Base-by-base conservation (phyloP, 2,113 vertebrate genomes). In the Forbesichthys agassizii region DNA sequence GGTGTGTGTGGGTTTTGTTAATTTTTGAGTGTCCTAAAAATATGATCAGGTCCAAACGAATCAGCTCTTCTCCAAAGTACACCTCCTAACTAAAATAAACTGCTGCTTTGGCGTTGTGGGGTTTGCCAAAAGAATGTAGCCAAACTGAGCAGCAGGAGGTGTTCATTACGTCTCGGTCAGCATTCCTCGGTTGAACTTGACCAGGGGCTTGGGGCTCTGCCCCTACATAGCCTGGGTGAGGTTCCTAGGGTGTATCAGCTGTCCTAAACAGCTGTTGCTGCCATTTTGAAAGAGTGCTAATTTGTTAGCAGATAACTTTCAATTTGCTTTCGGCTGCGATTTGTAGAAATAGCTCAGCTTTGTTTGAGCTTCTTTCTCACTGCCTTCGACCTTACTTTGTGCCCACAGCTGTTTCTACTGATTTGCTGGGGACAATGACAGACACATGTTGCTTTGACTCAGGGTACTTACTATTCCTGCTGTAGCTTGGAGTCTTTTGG, bases 161-260 rank as follows among this genome's bases (percentile, higher is more conserved):
- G 62, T 87, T 5, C 47, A 70, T 91, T 90, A 87, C 81, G 0
- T 48, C 11, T 0, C 64, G 9, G 79, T 92, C 92, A 92, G 91
- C 91, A 73, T 89, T 89, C 83, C 79, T 53, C 42, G 36, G 58
- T 78, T 84, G 54, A 77, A 79, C 78, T 69, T 52, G 65, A 57
- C 59, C 18, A 14, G 11, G 52, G 33, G 11, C 16, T 52, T 20
- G 52, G 56, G 10, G n/a, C 20, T 51, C 58, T 79, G 81, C 48
- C 91, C 87, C 69, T 91, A 89, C 90, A 90, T 75, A 90, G 91
- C 68, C 52, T 14, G 70, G 62, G 73, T 48, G 47, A 68, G 27
- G 74, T 81, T 64, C 59, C 74, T 18, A 4, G 80, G 82, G 84
- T 16, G 77, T 90, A 91, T 92, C 89, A 36, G 75, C 69, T 92